These are phyloP conservation scores for Enteromius afrohamiltoni DNA, from an alignment of 2,797 vertebrate species.

Conservation along the genomic window DNA sequence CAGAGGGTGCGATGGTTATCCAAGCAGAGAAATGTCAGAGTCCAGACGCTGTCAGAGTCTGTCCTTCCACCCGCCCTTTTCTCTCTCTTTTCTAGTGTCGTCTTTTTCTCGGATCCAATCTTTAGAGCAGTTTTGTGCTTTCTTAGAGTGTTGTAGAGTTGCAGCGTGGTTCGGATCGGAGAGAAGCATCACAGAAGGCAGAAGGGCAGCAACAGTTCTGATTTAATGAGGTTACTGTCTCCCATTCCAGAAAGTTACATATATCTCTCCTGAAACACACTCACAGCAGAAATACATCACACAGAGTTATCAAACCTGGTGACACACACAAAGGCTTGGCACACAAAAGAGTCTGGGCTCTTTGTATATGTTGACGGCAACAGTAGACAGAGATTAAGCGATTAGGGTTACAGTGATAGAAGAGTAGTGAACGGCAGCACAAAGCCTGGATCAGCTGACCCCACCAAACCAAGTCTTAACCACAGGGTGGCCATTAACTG, in stretches of 20 bases:
- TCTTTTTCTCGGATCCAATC: constrained; percentile 1
- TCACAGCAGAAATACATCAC: constrained; percentile 58
- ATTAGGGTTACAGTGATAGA: constrained; percentile 78
- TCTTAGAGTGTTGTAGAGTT: constrained; percentile 12
- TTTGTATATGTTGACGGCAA: constrained; percentile 91
- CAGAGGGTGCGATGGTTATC: constrained; percentile 80
- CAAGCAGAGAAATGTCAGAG: constrained; percentile 85
- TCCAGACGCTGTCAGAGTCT: constrained; percentile 59
- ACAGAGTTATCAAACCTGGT: constrained; percentile 55
- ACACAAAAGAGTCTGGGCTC: constrained; percentile 89
- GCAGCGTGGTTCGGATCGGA: neutral
- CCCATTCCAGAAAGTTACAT: constrained; percentile 53
- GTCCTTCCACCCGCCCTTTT: constrained; percentile 34
- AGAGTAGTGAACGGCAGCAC: constrained; percentile 50
- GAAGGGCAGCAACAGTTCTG: constrained; percentile 24
- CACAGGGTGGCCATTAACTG: constrained; percentile 19
- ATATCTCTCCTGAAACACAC: constrained; percentile 31
- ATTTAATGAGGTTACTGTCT: constrained; percentile 54
- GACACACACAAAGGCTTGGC: constrained; percentile 69
- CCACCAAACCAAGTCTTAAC: constrained; percentile 1
- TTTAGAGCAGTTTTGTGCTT: constrained; percentile 21
- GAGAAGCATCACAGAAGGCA: constrained; percentile 11
- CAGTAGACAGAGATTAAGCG: constrained; percentile 92
- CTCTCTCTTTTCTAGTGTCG: neutral
- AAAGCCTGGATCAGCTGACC: constrained; percentile 46